These are phyloP conservation scores for Hippocampus kuda DNA, from an alignment of 2,797 vertebrate species.

Conservation along the genomic window DNA sequence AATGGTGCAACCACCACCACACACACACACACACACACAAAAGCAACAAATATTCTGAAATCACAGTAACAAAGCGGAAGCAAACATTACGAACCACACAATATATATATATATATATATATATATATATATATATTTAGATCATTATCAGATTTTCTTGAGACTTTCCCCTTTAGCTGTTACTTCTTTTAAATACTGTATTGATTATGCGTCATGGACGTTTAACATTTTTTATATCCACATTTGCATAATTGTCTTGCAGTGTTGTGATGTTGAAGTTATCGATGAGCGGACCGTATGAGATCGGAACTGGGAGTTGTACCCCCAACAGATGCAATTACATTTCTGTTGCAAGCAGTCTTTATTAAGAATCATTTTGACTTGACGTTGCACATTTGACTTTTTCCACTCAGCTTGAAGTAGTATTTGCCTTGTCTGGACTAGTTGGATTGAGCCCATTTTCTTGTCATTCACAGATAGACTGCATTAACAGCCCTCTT, in stretches of 20 bases:
- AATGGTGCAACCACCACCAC: too few species aligned
- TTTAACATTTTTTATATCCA: background rate
- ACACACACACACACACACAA: too few species aligned
- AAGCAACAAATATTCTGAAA: too few species aligned
- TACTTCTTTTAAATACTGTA: too few species aligned
- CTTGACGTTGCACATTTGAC: slow-evolving; percentile 18
- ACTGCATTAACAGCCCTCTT: slow-evolving; percentile 3
- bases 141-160: too few species aligned
- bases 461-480: slow-evolving; percentile 27
- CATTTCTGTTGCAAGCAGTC: background rate
- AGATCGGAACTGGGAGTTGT: background rate
- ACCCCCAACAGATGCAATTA: background rate
- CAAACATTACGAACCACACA: too few species aligned
- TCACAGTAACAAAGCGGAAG: too few species aligned
- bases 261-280: background rate
- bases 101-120: too few species aligned
- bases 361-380: slow-evolving; percentile 16
- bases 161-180: too few species aligned
- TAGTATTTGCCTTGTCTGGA: slow-evolving; percentile 7
- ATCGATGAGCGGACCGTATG: background rate
- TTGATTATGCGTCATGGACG: background rate
- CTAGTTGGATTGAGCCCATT: slow-evolving; percentile 27
- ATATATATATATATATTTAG: too few species aligned
- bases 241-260: background rate
- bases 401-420: slow-evolving; percentile 21